Conservation (phyloP, 2,113 vertebrate species). For the Colaptes auratus region DNA sequence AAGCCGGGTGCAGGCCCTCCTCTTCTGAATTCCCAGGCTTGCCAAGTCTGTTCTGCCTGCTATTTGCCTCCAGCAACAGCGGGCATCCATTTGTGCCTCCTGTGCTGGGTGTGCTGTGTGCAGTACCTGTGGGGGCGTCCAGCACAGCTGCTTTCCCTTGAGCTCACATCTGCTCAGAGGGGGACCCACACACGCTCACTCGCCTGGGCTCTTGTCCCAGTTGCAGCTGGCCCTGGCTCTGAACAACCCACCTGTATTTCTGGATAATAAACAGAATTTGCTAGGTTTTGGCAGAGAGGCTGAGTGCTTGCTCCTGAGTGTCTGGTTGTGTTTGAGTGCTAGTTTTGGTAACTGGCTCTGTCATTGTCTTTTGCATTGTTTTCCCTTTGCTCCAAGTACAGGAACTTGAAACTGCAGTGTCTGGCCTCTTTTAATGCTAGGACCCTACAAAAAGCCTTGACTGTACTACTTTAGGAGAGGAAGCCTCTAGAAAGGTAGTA, state of each 20-base stretch:
- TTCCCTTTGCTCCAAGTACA: conserved; percentile 6
- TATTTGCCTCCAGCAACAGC: neutral
- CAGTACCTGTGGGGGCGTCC: neutral
- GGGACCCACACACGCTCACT: neutral
- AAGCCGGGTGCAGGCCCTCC: neutral
- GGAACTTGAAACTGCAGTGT: neutral
- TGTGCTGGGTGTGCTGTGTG: neutral
- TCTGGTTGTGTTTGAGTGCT: neutral
- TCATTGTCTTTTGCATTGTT: neutral
- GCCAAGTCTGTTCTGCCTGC: neutral
- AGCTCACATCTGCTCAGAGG: neutral
- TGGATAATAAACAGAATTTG: neutral
- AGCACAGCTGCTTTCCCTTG: conserved; percentile 32
- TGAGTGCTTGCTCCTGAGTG: neutral
- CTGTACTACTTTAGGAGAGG: neutral
- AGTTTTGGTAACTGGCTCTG: neutral
- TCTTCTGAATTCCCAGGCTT: neutral
- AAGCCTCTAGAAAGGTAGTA: neutral
- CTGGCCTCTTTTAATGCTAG: neutral
- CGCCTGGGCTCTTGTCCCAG: neutral
- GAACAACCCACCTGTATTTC: neutral
- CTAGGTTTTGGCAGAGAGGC: neutral
- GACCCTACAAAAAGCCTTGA: neutral
- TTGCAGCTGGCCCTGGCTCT: conserved; percentile 5
- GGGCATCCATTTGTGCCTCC: neutral